These are phyloP conservation scores for Danio kyathit DNA, from an alignment of 2,797 vertebrate species.

Conservation along the genomic window DNA sequence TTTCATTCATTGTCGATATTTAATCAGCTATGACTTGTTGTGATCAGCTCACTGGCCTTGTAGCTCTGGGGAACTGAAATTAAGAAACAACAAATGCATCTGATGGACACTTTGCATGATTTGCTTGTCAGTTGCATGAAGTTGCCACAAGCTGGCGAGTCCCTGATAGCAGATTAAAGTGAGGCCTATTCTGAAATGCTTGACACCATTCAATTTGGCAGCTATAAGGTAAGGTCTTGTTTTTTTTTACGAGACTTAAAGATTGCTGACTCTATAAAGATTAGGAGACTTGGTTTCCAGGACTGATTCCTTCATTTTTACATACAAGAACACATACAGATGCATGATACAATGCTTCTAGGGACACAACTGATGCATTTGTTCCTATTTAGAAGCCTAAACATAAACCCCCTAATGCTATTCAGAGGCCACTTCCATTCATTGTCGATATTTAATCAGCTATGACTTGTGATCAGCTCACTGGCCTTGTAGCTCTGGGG, in stretches of 20 bases:
- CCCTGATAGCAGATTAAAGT: slow-evolving; percentile 73
- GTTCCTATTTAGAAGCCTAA: slow-evolving; percentile 32
- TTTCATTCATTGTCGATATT: slow-evolving; percentile 53
- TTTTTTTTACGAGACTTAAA: slow-evolving; percentile 43
- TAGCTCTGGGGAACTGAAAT: slow-evolving; percentile 48
- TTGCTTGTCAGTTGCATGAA: slow-evolving; percentile 73
- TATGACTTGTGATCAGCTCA: slow-evolving; percentile 57
- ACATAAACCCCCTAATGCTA: slow-evolving; percentile 33
- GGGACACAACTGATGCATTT: slow-evolving; percentile 3
- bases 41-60: slow-evolving; percentile 45
- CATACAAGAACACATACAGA: slow-evolving; percentile 1
- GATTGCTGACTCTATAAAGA: slow-evolving; percentile 35
- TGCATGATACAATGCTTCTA: slow-evolving; percentile 20
- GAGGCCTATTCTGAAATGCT: slow-evolving; percentile 24
- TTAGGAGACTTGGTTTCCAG: slow-evolving; percentile 16
- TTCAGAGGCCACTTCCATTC: slow-evolving; percentile 28
- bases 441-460: slow-evolving; percentile 61
- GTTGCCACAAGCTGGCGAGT: slow-evolving; percentile 64
- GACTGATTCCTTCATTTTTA: slow-evolving; percentile 22
- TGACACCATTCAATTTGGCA: slow-evolving; percentile 20
- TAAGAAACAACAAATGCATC: slow-evolving; percentile 58
- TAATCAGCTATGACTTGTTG: slow-evolving; percentile 61
- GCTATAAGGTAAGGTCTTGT: slow-evolving; percentile 25
- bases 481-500: slow-evolving; percentile 50
- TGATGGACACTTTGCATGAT: slow-evolving; percentile 71